A percentile compares a stretch with the other conserved stretches of the same genome.
phyloP scores from a whole-genome alignment of 2,888 invertebrate genomes.

The Epirrita christyi region DNA sequence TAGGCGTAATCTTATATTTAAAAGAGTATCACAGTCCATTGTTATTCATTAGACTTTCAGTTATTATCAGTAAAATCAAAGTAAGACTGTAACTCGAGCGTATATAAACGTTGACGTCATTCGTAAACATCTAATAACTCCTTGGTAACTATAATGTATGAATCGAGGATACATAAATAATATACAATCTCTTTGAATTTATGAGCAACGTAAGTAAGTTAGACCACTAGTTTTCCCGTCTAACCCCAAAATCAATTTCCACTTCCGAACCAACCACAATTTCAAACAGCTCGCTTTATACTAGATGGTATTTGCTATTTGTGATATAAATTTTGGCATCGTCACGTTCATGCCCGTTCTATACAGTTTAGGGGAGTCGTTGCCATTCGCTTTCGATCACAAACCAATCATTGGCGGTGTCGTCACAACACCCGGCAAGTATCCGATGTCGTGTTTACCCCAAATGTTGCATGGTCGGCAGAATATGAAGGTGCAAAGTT shows the following conservation, averaged over 20 bases:
- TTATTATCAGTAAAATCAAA: too few relatives aligned
- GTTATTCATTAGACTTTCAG: too few relatives aligned
- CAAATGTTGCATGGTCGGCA: constrained; percentile 29
- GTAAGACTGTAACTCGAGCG: too few relatives aligned
- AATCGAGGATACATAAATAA: too few relatives aligned
- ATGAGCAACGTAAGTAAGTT: constrained; percentile 1
- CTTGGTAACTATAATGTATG: too few relatives aligned
- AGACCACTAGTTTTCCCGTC: constrained; percentile 11
- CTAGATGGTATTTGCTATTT: constrained; percentile 22
- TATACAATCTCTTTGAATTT: neutral
- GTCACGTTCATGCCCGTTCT: constrained; percentile 31
- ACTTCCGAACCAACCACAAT: constrained; percentile 11
- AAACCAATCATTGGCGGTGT: constrained; percentile 65
- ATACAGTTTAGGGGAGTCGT: constrained; percentile 34
- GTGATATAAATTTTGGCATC: constrained; percentile 32
- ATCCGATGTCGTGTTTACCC: constrained; percentile 24
- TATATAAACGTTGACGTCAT: too few relatives aligned
- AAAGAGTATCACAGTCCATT: too few relatives aligned
- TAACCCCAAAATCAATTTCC: constrained; percentile 19
- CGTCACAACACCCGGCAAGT: constrained; percentile 25
- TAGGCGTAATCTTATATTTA: too few relatives aligned
- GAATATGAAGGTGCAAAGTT: constrained; percentile 27
- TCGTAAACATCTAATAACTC: too few relatives aligned
- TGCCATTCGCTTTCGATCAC: constrained; percentile 79
- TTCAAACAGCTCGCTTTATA: constrained; percentile 17